Evolutionary conservation across 2,113 vertebrate species (phyloP).

Genomic region (Climacteris rufus): DNA sequence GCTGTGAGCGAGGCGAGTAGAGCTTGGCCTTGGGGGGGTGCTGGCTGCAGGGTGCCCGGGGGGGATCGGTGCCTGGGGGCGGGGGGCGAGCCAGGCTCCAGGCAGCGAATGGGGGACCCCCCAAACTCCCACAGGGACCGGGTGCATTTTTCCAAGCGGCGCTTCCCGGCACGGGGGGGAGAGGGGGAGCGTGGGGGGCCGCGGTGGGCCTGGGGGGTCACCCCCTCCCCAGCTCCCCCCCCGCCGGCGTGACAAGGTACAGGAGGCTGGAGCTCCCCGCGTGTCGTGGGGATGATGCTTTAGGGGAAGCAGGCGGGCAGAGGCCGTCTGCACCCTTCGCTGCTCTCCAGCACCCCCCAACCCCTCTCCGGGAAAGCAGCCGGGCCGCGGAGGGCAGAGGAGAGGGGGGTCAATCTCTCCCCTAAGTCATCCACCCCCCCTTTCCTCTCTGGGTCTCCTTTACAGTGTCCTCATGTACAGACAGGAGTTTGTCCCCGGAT

Average conservation of each 20-base stretch:
- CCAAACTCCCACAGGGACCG: background rate
- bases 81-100: background rate
- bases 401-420: background rate
- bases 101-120: background rate
- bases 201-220: background rate
- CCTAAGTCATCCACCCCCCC: background rate
- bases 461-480: slow-evolving; percentile 95
- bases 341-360: background rate
- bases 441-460: slow-evolving; percentile 44
- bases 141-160: background rate
- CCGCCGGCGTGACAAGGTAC: background rate
- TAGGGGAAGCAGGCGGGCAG: background rate
- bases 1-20: slow-evolving; percentile 62
- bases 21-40: slow-evolving; percentile 36
- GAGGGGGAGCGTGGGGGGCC: background rate
- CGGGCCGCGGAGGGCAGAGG: background rate
- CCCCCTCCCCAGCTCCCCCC: background rate
- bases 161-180: background rate
- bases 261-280: background rate
- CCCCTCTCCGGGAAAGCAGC: background rate
- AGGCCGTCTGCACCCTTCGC: background rate
- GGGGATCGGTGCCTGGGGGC: background rate
- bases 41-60: slow-evolving; percentile 1
- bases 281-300: background rate
- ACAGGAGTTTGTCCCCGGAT: slow-evolving; percentile 97